Evolutionary conservation across 2,797 vertebrate genomes (phyloP).

Genomic region (Columba guinea): DNA sequence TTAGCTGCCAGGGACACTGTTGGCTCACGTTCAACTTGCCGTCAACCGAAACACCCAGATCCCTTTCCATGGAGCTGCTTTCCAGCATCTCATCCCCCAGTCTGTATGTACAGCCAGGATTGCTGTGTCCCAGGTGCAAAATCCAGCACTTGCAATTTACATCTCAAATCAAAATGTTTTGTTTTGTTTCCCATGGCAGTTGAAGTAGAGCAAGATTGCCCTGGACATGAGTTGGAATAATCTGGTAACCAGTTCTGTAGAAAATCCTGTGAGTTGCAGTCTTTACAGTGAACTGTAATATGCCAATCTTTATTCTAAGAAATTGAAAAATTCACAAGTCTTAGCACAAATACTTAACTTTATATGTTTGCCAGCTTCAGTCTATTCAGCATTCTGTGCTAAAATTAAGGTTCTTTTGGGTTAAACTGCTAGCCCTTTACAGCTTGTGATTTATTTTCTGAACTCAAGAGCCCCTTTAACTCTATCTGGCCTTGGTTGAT

Average conservation of each 20-base stretch:
- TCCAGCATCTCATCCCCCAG: no score
- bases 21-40: no score
- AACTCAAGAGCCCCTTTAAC: neutral
- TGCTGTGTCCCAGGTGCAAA: no score
- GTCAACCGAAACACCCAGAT: no score
- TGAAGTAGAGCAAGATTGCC: neutral
- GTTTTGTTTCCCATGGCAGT: neutral
- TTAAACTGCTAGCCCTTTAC: neutral
- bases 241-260: neutral
- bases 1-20: no score
- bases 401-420: neutral
- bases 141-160: neutral
- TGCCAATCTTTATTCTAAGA: neutral
- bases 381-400: neutral
- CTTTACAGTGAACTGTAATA: neutral
- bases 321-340: neutral
- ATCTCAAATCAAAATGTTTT: neutral
- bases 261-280: neutral
- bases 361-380: neutral
- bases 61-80: no score
- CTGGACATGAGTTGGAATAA: neutral
- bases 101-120: no score
- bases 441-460: neutral
- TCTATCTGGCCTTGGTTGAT: neutral
- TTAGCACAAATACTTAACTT: neutral